phyloP scores from a whole-genome alignment of 1,140 invertebrate species.

The Cotesia glomerata region DNA sequence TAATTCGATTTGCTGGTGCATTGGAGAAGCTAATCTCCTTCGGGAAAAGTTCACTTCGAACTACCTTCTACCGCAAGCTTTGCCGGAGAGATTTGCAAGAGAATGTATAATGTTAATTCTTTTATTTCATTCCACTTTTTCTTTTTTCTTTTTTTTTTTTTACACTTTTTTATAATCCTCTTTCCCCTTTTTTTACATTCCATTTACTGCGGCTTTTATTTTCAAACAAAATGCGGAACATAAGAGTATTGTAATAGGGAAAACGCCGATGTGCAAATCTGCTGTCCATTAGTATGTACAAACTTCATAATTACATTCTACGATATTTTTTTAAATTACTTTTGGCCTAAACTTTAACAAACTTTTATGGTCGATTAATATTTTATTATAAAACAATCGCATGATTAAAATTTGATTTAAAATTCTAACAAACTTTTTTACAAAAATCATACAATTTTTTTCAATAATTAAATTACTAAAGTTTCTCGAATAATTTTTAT shows the following conservation, averaged over 20 bases:
- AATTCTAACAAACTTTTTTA: no score
- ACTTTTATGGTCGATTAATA: no score
- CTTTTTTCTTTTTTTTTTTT: no score
- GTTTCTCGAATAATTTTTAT: no score
- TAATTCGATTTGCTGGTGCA: slow-evolving; percentile 18
- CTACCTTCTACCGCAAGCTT: background rate
- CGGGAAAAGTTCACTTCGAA: slow-evolving; percentile 13
- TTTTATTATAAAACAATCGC: no score
- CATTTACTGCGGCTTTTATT: slow-evolving; percentile 16
- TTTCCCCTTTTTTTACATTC: slow-evolving; percentile 4
- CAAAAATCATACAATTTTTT: no score
- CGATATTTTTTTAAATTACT: no score
- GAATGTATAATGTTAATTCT: background rate
- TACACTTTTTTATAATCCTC: no score
- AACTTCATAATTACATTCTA: no score
- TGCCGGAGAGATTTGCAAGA: background rate
- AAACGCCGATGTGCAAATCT: slow-evolving; percentile 9
- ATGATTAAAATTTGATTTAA: no score
- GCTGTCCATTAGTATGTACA: slow-evolving; percentile 21
- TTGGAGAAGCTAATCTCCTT: slow-evolving; percentile 17
- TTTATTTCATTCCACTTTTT: background rate
- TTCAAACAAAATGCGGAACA: slow-evolving; percentile 2
- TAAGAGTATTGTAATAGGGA: slow-evolving; percentile 12
- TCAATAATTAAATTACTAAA: no score
- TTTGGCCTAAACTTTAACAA: no score